Evolutionary conservation across 2,113 vertebrate genomes (phyloP), one percentile per base, ranked within the genome.

Genomic region (Dasyprocta punctata): DNA sequence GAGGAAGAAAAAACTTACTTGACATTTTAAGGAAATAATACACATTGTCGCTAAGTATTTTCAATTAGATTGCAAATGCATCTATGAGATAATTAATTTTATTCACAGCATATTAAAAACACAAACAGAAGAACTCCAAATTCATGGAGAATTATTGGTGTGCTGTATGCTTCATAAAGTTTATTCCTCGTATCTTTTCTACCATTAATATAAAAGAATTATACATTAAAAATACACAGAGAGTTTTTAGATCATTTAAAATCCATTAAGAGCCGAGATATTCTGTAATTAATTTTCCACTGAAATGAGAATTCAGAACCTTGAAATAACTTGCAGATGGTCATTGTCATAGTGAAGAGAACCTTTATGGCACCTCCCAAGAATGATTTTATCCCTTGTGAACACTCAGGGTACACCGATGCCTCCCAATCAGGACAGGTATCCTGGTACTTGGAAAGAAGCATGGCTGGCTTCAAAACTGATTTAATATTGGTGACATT

Each of bases 231-330:
- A 94, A 92, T 73, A 97, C 24, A 67, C 38, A 87, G 20, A 97
- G 5, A 1, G 36, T 30, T 89, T 97, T 96, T 78, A 96, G 82
- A 93, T 92, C 30, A 83, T 97, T 96, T 97, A 97, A 98, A 97
- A 95, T 89, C 56, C 80, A 96, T 96, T 94, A 97, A 97, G 95
- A 52, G 17, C 67, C 92, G 44, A 92, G 58, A 95, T 96, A 41
- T n/a, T 92, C 56, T 93, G 75, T 97, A 98, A 96, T 97, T 95
- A 98, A 95, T 97, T 97, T 98, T 96, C 82, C 11, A 6, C 86
- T 98, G 91, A 94, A 13, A 96, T 92, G 95, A 87, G 19, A 96
- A 90, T 92, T 96, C 86, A 89, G 78, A 94, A 87, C 17, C 58
- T 94, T 97, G 88, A 95, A 98, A 96, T 97, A 97, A 92, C 81